A percentile compares a stretch with the other conserved stretches of the same genome.
These are phyloP conservation scores for Drosophila guanche DNA, from an alignment of 1,140 invertebrate genomes.

Conservation along the genomic window DNA sequence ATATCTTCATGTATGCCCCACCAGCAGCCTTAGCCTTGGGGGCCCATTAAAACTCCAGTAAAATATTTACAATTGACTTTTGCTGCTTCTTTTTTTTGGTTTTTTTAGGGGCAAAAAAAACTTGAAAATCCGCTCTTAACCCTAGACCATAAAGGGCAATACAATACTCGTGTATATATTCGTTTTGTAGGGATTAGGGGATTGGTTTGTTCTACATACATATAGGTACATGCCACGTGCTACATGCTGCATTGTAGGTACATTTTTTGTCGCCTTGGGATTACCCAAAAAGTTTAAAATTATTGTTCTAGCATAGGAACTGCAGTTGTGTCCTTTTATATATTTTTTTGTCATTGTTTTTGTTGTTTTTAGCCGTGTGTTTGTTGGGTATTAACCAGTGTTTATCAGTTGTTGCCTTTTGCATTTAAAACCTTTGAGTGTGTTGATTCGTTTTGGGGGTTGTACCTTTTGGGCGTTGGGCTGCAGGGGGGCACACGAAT, in stretches of 20 bases:
- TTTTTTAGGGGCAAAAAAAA: conserved; percentile 37
- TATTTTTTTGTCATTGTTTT: conserved; percentile 31
- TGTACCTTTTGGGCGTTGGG: not conserved
- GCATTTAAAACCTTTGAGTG: conserved; percentile 55
- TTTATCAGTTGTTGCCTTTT: conserved; percentile 26
- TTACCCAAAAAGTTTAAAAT: conserved; percentile 63
- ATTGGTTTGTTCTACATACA: conserved; percentile 45
- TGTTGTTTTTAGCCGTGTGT: not conserved
- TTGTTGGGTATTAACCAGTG: not conserved
- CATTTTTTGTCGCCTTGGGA: conserved; percentile 34
- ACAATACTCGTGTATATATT: conserved; percentile 10
- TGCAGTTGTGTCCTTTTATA: conserved; percentile 53
- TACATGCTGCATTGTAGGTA: conserved; percentile 45
- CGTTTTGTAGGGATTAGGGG: conserved; percentile 21
- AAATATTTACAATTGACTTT: conserved; percentile 74
- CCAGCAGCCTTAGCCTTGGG: conserved; percentile 50
- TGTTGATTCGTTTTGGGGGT: conserved; percentile 6
- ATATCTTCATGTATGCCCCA: conserved; percentile 46
- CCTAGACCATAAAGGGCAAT: conserved; percentile 24
- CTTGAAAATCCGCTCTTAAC: conserved; percentile 35
- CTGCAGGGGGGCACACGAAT: not conserved
- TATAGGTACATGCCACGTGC: conserved; percentile 29
- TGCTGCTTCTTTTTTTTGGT: conserved; percentile 25
- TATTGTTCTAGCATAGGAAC: conserved; percentile 78
- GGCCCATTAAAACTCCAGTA: conserved; percentile 73